Percentiles rank a stretch among this genome's conserved stretches.
These are phyloP conservation scores for Xiphophorus maculatus DNA, from an alignment of 2,113 vertebrate species.

Conservation along the genomic window DNA sequence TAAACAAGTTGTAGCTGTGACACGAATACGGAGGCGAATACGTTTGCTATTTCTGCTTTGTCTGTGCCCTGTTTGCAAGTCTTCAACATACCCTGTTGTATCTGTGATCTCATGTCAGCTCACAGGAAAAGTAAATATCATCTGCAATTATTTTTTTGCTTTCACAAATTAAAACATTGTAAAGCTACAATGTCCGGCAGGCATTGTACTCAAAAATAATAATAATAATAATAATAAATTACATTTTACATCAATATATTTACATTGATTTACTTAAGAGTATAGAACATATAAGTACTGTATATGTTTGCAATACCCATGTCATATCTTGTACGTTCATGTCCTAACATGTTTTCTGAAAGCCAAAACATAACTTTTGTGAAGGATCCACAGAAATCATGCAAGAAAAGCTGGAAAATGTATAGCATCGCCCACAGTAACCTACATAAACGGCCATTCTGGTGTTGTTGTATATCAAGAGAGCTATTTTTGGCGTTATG, in stretches of 20 bases:
- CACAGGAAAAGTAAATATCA: too few relatives aligned
- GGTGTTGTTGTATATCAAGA: constrained; percentile 26
- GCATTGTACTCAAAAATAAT: too few relatives aligned
- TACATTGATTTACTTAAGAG: too few relatives aligned
- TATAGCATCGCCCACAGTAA: background rate
- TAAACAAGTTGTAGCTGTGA: background rate
- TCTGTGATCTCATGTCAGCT: too few relatives aligned
- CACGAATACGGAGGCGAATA: too few relatives aligned
- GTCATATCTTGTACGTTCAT: background rate
- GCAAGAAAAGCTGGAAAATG: background rate
- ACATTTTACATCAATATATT: too few relatives aligned
- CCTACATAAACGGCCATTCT: constrained; percentile 6
- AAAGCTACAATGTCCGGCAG: too few relatives aligned
- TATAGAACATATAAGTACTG: background rate
- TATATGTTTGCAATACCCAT: background rate
- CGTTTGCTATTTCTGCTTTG: background rate
- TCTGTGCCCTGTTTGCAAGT: background rate
- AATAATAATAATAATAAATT: too few relatives aligned
- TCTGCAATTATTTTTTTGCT: too few relatives aligned
- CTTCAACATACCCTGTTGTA: background rate
- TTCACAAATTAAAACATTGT: too few relatives aligned
- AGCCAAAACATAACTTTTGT: background rate
- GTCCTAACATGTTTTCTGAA: background rate
- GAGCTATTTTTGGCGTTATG: constrained; percentile 38
- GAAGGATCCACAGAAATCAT: background rate